These are phyloP conservation scores for Macroglossus sobrinus DNA, from an alignment of 2,113 vertebrate genomes.

Conservation along the genomic window DNA sequence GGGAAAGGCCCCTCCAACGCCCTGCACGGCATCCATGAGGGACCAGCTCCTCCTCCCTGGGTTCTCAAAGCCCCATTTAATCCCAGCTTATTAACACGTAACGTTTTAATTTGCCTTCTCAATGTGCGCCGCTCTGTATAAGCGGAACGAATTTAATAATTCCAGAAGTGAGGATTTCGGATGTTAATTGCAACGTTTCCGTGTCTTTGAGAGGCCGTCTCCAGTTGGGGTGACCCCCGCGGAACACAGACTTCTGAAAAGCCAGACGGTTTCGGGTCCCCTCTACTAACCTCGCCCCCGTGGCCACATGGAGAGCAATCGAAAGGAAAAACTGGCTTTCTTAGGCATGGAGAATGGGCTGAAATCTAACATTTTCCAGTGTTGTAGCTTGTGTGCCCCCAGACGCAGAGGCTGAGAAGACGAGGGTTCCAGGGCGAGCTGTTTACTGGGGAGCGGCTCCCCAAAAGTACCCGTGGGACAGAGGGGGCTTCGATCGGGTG, in stretches of 20 bases:
- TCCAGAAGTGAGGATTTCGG: constrained; percentile 78
- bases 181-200: constrained; percentile 81
- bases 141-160: constrained; percentile 77
- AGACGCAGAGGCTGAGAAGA: background rate
- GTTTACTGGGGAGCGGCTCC: background rate
- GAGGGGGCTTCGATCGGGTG: rapidly evolving
- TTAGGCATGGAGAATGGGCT: constrained; percentile 54
- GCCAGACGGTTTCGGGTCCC: background rate
- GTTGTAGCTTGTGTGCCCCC: background rate
- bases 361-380: constrained; percentile 17
- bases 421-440: background rate
- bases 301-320: background rate
- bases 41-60: background rate
- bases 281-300: background rate
- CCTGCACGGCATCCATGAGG: background rate
- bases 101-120: constrained; percentile 73
- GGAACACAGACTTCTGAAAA: constrained; percentile 69
- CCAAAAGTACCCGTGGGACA: background rate
- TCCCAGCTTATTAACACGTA: constrained; percentile 38
- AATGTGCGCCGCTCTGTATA: constrained; percentile 45
- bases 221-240: constrained; percentile 69
- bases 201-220: constrained; percentile 68
- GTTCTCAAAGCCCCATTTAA: constrained; percentile 66
- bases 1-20: constrained; percentile 38
- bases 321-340: constrained; percentile 65